These are phyloP conservation scores for Melieria picta DNA, from an alignment of 2,888 invertebrate species.

Conservation along the genomic window DNA sequence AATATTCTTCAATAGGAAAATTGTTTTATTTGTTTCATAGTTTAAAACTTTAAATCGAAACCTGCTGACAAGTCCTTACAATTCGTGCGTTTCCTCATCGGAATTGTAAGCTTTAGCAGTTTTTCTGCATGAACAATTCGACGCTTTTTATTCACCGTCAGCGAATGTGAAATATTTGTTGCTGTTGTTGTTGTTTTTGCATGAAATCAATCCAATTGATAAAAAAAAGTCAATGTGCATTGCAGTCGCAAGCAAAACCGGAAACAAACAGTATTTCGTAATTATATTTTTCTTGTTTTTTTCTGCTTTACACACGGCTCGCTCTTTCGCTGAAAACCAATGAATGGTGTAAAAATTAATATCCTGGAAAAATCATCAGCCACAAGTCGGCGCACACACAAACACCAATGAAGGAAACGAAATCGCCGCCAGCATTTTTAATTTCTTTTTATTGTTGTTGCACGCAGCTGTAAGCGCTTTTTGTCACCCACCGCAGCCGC, in stretches of 20 bases:
- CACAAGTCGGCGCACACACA: slow-evolving; percentile 15
- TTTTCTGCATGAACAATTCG: slow-evolving; percentile 55
- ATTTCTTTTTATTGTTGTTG: slow-evolving; percentile 35
- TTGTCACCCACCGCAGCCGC: slow-evolving; percentile 47
- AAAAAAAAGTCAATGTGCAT: slow-evolving; percentile 38
- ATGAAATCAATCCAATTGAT: slow-evolving; percentile 53
- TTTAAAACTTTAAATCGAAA: background rate
- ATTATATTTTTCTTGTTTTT: slow-evolving; percentile 24
- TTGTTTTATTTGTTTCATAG: no score
- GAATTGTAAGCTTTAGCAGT: slow-evolving; percentile 50
- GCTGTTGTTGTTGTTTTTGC: slow-evolving; percentile 20
- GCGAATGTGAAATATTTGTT: slow-evolving; percentile 26
- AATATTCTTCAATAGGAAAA: no score
- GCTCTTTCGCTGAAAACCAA: slow-evolving; percentile 46
- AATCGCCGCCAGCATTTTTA: slow-evolving; percentile 40
- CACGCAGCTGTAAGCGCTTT: slow-evolving; percentile 16
- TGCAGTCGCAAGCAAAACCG: slow-evolving; percentile 35
- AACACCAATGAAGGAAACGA: slow-evolving; percentile 9
- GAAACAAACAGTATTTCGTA: background rate
- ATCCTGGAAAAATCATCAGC: slow-evolving; percentile 54
- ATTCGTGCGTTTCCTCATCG: slow-evolving; percentile 12
- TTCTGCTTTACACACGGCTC: background rate
- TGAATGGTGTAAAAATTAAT: slow-evolving; percentile 64
- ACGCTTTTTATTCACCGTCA: slow-evolving; percentile 31
- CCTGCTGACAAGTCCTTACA: background rate